These are phyloP conservation scores for Sycobia sp. DNA, from an alignment of 1,140 invertebrate genomes.

Conservation along the genomic window DNA sequence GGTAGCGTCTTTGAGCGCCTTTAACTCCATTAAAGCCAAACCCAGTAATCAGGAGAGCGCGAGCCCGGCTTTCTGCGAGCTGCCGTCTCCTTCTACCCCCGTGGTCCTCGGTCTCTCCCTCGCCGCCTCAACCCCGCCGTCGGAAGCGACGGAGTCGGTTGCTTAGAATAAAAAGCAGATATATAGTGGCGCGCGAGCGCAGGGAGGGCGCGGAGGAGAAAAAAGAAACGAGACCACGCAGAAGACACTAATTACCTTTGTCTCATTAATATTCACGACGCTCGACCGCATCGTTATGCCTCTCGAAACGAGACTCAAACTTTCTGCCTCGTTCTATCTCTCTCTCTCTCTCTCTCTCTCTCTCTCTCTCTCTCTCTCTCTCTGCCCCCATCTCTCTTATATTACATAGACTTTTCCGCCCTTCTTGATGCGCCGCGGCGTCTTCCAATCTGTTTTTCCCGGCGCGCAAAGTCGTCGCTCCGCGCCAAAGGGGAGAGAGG, in stretches of 20 bases:
- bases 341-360: no score
- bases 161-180: slow-evolving; percentile 51
- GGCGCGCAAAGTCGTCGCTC: slow-evolving; percentile 23
- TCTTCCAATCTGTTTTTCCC: slow-evolving; percentile 35
- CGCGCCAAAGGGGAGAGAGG: slow-evolving; percentile 38
- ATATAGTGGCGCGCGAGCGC: not conserved
- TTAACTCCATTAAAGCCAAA: slow-evolving; percentile 35
- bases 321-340: slow-evolving; percentile 39
- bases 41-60: slow-evolving; percentile 56
- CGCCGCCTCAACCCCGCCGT: no score
- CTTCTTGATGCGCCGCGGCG: slow-evolving; percentile 27
- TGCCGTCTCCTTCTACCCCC: not conserved
- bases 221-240: slow-evolving; percentile 41
- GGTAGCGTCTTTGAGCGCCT: slow-evolving; percentile 8
- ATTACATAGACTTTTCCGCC: slow-evolving; percentile 1
- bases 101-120: slow-evolving; percentile 24
- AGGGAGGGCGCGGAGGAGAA: slow-evolving; percentile 17
- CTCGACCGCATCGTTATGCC: slow-evolving; percentile 59
- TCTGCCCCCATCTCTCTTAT: no score
- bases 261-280: slow-evolving; percentile 64
- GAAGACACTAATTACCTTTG: slow-evolving; percentile 61
- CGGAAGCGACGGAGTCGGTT: slow-evolving; percentile 60
- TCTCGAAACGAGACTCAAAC: slow-evolving; percentile 39
- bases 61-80: not conserved
- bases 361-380: no score